Conservation (phyloP, 2,113 vertebrate genomes). For the Edolisoma coerulescens region DNA sequence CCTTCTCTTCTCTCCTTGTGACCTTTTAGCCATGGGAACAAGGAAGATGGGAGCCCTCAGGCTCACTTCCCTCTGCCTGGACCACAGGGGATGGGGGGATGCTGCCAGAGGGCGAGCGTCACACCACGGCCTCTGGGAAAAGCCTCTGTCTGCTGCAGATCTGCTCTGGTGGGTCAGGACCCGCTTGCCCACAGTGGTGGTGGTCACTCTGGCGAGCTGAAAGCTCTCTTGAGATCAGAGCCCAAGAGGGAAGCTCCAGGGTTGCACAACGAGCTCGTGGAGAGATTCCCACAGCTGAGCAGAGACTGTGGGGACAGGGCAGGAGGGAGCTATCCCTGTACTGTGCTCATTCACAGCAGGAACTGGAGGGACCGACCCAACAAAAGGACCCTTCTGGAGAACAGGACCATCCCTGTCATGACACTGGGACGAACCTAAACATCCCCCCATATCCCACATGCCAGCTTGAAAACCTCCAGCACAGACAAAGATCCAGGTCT, state of each 20-base stretch:
- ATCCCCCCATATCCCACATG: not conserved
- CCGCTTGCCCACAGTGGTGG: slow-evolving; percentile 28
- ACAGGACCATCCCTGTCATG: not conserved
- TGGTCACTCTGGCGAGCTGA: slow-evolving; percentile 53
- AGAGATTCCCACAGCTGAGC: slow-evolving; percentile 69
- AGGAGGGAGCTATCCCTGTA: not conserved
- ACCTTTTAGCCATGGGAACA: slow-evolving; percentile 44
- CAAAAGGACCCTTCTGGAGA: not conserved
- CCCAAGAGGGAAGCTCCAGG: slow-evolving; percentile 66
- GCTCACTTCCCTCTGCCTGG: slow-evolving; percentile 55
- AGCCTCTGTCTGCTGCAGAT: not conserved
- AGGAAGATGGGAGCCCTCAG: slow-evolving; percentile 51
- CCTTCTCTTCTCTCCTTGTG: slow-evolving; percentile 7
- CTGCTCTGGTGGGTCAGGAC: not conserved
- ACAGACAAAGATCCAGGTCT: not conserved
- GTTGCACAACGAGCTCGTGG: slow-evolving; percentile 51
- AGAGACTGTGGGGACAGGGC: not conserved
- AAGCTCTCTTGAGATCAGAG: slow-evolving; percentile 39
- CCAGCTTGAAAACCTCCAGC: not conserved
- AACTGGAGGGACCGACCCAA: not conserved
- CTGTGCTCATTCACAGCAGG: not conserved
- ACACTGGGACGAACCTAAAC: not conserved
- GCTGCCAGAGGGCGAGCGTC: not conserved
- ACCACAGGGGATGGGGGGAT: not conserved
- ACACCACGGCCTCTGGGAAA: not conserved